These are phyloP conservation scores for Phrynocephalus versicolor DNA, from an alignment of 2,113 vertebrate genomes.

Conservation along the genomic window DNA sequence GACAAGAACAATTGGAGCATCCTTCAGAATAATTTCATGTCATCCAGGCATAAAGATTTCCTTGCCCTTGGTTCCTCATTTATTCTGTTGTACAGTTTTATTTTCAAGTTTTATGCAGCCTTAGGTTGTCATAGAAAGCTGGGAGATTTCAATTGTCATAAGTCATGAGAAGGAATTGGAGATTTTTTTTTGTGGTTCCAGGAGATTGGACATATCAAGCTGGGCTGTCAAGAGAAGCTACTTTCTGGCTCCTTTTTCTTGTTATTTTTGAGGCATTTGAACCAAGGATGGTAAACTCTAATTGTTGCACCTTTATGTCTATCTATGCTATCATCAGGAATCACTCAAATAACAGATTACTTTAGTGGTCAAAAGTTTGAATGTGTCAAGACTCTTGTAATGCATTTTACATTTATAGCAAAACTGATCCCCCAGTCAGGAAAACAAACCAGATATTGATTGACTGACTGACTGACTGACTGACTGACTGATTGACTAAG, in stretches of 20 bases:
- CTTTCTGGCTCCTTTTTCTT: not conserved
- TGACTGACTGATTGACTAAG: not conserved
- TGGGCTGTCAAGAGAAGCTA: not conserved
- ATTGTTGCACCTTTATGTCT: not conserved
- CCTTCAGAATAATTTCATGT: not conserved
- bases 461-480: not conserved
- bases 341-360: not conserved
- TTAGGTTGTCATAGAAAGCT: not conserved
- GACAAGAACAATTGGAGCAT: not conserved
- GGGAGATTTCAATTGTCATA: fast-evolving
- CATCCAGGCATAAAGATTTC: not conserved
- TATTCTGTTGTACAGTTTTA: fast-evolving
- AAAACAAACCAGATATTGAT: not conserved
- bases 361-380: not conserved
- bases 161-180: not conserved
- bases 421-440: not conserved
- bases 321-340: not conserved
- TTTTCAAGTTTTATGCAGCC: not conserved
- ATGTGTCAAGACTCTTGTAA: not conserved
- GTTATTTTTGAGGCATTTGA: not conserved
- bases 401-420: not conserved
- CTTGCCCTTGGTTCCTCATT: not conserved
- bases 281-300: not conserved
- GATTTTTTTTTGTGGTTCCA: not conserved
- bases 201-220: fast-evolving